Conservation (phyloP, 2,888 invertebrate species). For the Brachypalpus laphriformis region DNA sequence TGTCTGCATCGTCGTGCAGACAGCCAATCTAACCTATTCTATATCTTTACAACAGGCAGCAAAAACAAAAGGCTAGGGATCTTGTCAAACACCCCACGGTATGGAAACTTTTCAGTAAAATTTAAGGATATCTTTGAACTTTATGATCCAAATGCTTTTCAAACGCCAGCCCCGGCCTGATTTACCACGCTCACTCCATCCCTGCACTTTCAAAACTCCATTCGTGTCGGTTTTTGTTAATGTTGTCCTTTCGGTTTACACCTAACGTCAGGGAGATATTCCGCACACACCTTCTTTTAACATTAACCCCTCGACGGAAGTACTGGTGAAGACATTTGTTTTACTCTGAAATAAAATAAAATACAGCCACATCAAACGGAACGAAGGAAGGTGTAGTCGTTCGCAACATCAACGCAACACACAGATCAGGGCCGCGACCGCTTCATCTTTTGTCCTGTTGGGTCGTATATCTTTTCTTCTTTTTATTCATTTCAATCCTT, state of each 20-base stretch:
- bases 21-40: too few relatives aligned
- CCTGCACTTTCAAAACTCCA: background rate
- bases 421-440: constrained; percentile 9
- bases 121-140: too few relatives aligned
- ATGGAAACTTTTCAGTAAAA: background rate
- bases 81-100: background rate
- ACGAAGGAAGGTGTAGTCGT: constrained; percentile 44
- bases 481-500: background rate
- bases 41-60: too few relatives aligned
- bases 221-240: background rate
- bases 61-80: too few relatives aligned
- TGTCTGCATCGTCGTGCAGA: too few relatives aligned
- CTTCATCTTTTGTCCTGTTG: constrained; percentile 35
- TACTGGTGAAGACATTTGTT: constrained; percentile 34
- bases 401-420: constrained; percentile 15
- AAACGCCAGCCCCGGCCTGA: background rate
- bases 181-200: background rate
- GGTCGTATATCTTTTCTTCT: background rate
- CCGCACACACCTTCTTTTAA: background rate
- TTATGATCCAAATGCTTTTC: too few relatives aligned
- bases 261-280: background rate
- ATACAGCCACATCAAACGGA: constrained; percentile 21
- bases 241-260: constrained; percentile 15
- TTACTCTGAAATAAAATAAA: constrained; percentile 40
- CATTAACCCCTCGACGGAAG: background rate